Evolutionary conservation across 2,888 invertebrate genomes (phyloP).

Genomic region (Acanthacorydalis orientalis): DNA sequence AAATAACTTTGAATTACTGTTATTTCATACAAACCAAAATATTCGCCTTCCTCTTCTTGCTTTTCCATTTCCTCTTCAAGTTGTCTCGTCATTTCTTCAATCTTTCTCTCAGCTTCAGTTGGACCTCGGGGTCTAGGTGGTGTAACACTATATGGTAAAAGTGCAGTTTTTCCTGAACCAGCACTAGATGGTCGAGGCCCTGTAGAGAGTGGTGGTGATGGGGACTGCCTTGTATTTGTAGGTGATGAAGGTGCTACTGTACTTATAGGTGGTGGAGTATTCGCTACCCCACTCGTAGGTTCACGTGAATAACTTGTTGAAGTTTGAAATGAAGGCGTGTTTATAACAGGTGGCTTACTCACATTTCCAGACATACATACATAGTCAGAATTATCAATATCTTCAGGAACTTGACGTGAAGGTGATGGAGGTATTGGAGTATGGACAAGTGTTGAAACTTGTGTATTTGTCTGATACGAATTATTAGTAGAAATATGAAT

Average conservation of each 20-base stretch:
- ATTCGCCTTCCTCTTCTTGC: slow-evolving; percentile 88
- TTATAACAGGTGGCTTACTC: slow-evolving; percentile 18
- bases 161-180: slow-evolving; percentile 35
- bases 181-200: slow-evolving; percentile 13
- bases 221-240: slow-evolving; percentile 7
- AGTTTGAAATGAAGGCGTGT: slow-evolving; percentile 20
- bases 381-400: slow-evolving; percentile 63
- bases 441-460: too few species aligned
- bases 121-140: slow-evolving; percentile 77
- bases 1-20: background rate
- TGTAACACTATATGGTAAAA: slow-evolving; percentile 75
- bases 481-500: too few species aligned
- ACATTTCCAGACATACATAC: slow-evolving; percentile 64
- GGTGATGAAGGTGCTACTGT: slow-evolving; percentile 17
- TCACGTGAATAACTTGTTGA: slow-evolving; percentile 23
- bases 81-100: slow-evolving; percentile 81
- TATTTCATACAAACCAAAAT: slow-evolving; percentile 57
- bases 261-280: slow-evolving; percentile 22
- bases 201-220: slow-evolving; percentile 11
- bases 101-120: slow-evolving; percentile 83
- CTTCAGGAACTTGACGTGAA: slow-evolving; percentile 22
- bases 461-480: too few species aligned
- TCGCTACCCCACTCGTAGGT: slow-evolving; percentile 28
- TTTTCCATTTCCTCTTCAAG: slow-evolving; percentile 93
- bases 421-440: slow-evolving; percentile 24